phyloP scores from a whole-genome alignment of 2,113 vertebrate species.

The Takifugu bimaculatus region DNA sequence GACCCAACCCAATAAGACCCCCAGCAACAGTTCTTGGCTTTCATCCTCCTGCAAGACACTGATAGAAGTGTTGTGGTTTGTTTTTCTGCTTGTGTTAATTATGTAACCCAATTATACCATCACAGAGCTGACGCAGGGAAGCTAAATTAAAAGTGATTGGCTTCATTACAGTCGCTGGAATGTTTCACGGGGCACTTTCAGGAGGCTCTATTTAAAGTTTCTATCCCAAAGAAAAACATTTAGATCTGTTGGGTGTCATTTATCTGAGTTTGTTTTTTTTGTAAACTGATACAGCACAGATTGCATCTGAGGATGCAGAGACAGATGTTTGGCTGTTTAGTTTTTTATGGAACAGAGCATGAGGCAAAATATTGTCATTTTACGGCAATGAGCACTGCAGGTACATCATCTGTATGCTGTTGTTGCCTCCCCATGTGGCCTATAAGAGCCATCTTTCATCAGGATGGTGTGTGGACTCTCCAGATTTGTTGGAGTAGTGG shows the following conservation, averaged over 20 bases:
- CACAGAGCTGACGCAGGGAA: conserved; percentile 55
- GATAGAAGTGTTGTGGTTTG: conserved; percentile 59
- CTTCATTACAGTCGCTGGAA: conserved; percentile 66
- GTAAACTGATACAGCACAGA: conserved; percentile 12
- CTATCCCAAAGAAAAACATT: conserved; percentile 38
- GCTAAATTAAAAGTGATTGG: conserved; percentile 73
- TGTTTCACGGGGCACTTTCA: conserved; percentile 51
- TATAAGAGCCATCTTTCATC: no score
- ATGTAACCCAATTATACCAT: conserved; percentile 73
- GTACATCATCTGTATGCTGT: no score
- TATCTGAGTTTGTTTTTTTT: conserved; percentile 32
- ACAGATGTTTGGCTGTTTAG: conserved; percentile 15
- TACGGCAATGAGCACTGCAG: no score
- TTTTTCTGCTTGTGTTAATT: conserved; percentile 70
- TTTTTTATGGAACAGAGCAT: no score
- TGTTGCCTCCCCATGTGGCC: no score
- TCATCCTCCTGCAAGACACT: conserved; percentile 55
- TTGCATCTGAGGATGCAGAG: conserved; percentile 30
- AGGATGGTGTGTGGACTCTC: no score
- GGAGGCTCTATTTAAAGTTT: conserved; percentile 56
- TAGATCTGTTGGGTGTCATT: conserved; percentile 28
- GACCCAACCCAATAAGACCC: conserved; percentile 55
- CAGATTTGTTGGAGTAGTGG: no score
- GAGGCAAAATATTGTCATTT: no score
- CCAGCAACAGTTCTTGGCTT: conserved; percentile 38